Conservation (phyloP, 2,888 invertebrate genomes). For the Autographa pulchrina region DNA sequence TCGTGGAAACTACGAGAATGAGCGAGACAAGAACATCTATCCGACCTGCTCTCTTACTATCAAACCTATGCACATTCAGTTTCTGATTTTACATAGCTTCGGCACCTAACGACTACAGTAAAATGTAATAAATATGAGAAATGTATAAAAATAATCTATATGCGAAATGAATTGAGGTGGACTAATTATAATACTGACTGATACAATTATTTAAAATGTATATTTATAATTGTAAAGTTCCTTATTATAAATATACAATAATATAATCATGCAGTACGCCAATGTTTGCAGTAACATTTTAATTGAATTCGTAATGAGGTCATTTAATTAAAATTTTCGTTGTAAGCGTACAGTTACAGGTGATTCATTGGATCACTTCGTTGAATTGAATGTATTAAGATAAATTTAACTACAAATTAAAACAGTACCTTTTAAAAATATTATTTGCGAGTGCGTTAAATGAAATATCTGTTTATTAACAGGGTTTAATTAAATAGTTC, state of each 20-base stretch:
- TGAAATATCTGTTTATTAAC: no score
- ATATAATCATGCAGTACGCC: neutral
- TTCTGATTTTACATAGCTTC: no score
- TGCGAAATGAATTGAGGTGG: no score
- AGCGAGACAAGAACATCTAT: no score
- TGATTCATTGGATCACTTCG: slow-evolving; percentile 23
- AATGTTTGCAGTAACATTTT: slow-evolving; percentile 11
- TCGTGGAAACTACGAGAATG: no score
- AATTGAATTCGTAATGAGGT: slow-evolving; percentile 36
- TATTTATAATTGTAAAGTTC: neutral
- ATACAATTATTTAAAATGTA: neutral
- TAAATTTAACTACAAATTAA: slow-evolving; percentile 9
- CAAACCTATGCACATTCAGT: no score
- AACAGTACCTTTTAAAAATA: slow-evolving; percentile 17
- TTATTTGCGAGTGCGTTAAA: neutral
- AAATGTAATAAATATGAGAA: no score
- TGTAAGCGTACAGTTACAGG: slow-evolving; percentile 27
- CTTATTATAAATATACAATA: neutral
- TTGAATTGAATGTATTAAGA: neutral
- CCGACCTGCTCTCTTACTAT: no score
- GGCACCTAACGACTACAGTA: no score
- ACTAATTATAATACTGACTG: no score
- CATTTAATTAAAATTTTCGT: slow-evolving; percentile 15
- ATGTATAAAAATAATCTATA: no score
- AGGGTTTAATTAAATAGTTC: no score